Base-by-base conservation (phyloP, 1,140 invertebrate genomes). In the Riptortus pedestris region DNA sequence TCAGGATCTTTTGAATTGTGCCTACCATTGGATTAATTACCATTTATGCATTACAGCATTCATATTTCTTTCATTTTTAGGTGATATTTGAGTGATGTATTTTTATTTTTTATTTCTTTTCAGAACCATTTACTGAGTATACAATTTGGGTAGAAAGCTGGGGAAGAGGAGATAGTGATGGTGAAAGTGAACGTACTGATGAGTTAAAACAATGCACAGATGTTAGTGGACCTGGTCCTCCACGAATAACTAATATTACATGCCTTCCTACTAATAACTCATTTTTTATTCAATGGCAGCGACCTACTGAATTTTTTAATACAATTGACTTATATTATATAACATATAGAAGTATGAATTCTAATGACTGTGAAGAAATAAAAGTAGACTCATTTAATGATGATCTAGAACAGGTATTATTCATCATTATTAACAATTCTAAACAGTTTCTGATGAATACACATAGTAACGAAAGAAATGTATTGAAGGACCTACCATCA, bases 101-200 rank as follows among this genome's bases (percentile, higher is more conserved):
- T 52, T 62, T 69, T 67, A 68, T 68, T 68, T 64, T 64, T 5
- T 29, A 38, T 60, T 62, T 67, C 58, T 63, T 79, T 81, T 63
- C 75, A 91, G 88, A 83, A 71, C 85, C 91, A 22, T 85, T 83
- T 71, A 90, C 87, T 2, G 81, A 88, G 51, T 93, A 93, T 74
- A 87, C 86, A 73, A 84, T 95, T 67, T 91, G 85, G 82, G 84
- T 93, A 11, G 87, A 89, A 71, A 90, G 90, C 16, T 84, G 81
- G 69, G 87, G 85, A 9, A 78, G 76, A 70, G 84, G 83, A 71
- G 79, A 86, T 73, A 62, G 65, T 28, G 64, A 67, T 45, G 45
- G 52, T 51, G 85, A 88, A 73, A 86, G 87, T 43, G 82, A 85
- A 68, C 76, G 81, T 26, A 91, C 89, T 9, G 82, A 85, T 67